Percentiles rank a stretch among this genome's conserved stretches.
Evolutionary conservation across 2,888 invertebrate species (phyloP).

Genomic region (Ommatoiulus sabulosus): DNA sequence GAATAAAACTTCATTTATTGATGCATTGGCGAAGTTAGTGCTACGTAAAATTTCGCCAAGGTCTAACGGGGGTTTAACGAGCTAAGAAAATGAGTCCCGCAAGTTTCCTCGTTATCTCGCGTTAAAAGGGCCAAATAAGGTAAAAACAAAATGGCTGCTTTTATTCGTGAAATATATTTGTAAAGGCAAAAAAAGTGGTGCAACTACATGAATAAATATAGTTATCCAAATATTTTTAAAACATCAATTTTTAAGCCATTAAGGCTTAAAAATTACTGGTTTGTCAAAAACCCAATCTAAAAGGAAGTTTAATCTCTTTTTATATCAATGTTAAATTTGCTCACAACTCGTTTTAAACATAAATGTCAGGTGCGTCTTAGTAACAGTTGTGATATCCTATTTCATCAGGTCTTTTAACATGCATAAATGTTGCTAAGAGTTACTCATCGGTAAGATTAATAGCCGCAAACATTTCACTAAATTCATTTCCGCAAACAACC

Average conservation of each 20-base stretch:
- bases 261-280: too few species aligned
- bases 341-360: not conserved
- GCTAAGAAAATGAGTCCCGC: too few species aligned
- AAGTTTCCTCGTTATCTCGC: too few species aligned
- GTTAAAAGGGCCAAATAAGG: not conserved
- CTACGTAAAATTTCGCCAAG: not conserved
- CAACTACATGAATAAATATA: not conserved
- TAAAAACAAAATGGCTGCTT: not conserved
- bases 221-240: too few species aligned
- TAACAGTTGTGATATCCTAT: not conserved
- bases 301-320: too few species aligned
- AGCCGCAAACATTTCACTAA: not conserved
- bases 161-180: not conserved
- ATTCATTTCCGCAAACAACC: constrained; percentile 36
- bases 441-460: constrained; percentile 15
- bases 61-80: not conserved
- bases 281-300: too few species aligned
- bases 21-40: not conserved
- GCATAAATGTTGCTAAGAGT: not conserved
- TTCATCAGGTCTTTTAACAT: not conserved
- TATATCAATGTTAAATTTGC: not conserved
- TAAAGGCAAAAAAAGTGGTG: not conserved
- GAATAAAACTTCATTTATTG: not conserved
- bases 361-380: not conserved
- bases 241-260: too few species aligned